Conservation (phyloP, 1,140 invertebrate species). For the Melipona quadrifasciata region DNA sequence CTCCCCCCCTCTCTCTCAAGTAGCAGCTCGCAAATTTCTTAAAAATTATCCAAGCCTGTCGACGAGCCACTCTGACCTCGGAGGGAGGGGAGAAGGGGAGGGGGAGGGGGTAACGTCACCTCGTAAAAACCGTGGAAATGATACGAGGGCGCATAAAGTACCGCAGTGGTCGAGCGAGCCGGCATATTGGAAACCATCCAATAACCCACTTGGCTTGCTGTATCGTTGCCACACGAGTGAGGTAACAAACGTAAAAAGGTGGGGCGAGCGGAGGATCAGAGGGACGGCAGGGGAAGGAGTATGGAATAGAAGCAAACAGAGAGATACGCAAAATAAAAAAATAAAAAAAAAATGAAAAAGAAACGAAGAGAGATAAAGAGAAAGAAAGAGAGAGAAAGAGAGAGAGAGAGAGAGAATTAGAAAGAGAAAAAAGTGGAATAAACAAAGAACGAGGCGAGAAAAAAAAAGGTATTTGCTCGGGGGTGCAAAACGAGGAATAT, state of each 20-base stretch:
- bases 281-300: neutral
- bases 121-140: constrained; percentile 41
- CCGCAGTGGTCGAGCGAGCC: constrained; percentile 46
- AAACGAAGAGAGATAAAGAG: neutral
- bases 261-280: neutral
- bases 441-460: constrained; percentile 20
- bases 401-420: neutral
- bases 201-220: constrained; percentile 58
- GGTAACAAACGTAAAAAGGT: constrained; percentile 27
- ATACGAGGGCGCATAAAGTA: constrained; percentile 48
- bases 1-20: neutral
- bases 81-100: too few relatives aligned
- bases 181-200: constrained; percentile 62
- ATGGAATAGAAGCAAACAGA: constrained; percentile 4
- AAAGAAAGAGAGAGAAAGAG: too few relatives aligned
- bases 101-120: neutral
- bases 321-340: constrained; percentile 12
- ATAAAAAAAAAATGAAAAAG: constrained; percentile 13
- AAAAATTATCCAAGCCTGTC: neutral
- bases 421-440: neutral
- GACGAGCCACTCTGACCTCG: too few relatives aligned
- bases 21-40: neutral
- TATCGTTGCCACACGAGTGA: constrained; percentile 24
- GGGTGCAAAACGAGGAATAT: constrained; percentile 11
- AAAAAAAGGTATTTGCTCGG: neutral